Conservation (phyloP, 2,797 vertebrate species). For the Cirrhinus mrigala region DNA sequence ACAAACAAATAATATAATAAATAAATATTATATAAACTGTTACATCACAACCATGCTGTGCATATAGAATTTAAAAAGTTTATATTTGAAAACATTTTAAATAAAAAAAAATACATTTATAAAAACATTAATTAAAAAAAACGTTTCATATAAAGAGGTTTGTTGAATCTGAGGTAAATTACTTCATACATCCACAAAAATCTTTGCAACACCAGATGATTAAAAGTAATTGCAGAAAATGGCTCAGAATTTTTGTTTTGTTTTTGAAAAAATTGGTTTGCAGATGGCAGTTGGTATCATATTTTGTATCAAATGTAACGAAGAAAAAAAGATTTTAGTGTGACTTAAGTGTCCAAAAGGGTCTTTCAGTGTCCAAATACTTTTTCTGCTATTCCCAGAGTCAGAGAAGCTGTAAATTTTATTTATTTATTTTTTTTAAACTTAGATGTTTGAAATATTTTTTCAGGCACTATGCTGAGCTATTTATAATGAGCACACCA, state of each 20-base stretch:
- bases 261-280: not conserved
- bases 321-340: not conserved
- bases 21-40: not conserved
- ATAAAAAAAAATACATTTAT: no score
- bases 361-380: not conserved
- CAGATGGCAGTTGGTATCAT: not conserved
- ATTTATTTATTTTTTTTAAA: not conserved
- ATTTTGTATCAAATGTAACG: not conserved
- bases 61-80: not conserved
- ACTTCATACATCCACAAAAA: not conserved
- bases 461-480: not conserved
- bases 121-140: not conserved
- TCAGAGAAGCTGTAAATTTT: not conserved
- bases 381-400: not conserved
- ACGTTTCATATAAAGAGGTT: not conserved
- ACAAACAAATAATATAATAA: not conserved
- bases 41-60: not conserved
- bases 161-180: not conserved
- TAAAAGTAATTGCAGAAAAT: not conserved
- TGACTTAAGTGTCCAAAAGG: not conserved
- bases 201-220: not conserved
- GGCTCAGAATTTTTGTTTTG: not conserved
- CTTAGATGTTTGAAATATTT: not conserved
- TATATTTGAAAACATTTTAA: not conserved
- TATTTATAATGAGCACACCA: conserved; percentile 2